These are phyloP conservation scores for Coregonus ussuriensis DNA, from an alignment of 2,797 vertebrate species.

Conservation along the genomic window DNA sequence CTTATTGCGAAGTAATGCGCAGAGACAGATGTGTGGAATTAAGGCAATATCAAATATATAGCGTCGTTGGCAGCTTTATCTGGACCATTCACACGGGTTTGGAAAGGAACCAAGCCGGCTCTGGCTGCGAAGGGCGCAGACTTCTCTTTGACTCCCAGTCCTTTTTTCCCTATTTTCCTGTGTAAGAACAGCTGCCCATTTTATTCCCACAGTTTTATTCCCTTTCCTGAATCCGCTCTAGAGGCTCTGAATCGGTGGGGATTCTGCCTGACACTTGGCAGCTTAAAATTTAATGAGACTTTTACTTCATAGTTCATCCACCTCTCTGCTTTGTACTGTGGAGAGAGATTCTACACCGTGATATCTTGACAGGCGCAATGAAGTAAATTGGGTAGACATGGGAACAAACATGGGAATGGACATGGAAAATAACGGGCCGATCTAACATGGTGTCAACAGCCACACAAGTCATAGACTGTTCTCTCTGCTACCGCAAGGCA, in stretches of 20 bases:
- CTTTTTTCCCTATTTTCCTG: conserved; percentile 21
- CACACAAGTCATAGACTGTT: too few relatives aligned
- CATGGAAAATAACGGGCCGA: background rate
- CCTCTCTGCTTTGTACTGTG: conserved; percentile 55
- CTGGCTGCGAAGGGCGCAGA: conserved; percentile 43
- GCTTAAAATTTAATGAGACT: conserved; percentile 81
- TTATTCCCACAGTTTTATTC: conserved; percentile 66
- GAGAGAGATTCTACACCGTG: conserved; percentile 56
- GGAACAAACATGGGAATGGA: background rate
- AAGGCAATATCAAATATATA: conserved; percentile 49
- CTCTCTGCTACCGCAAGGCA: too few relatives aligned
- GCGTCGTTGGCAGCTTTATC: conserved; percentile 47
- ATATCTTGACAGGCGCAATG: conserved; percentile 62
- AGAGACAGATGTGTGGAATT: conserved; percentile 51
- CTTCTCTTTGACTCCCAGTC: conserved; percentile 58
- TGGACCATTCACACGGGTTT: conserved; percentile 39
- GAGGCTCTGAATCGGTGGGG: conserved; percentile 65
- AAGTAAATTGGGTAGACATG: background rate
- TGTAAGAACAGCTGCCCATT: conserved; percentile 51
- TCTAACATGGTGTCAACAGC: background rate
- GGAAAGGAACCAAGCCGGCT: conserved; percentile 39
- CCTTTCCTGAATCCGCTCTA: conserved; percentile 58
- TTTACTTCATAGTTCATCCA: conserved; percentile 77
- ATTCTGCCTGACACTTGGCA: conserved; percentile 71
- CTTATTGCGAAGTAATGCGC: conserved; percentile 40